Base-by-base conservation (phyloP, 1,140 invertebrate species). In the Tetramorium parvispinum region DNA sequence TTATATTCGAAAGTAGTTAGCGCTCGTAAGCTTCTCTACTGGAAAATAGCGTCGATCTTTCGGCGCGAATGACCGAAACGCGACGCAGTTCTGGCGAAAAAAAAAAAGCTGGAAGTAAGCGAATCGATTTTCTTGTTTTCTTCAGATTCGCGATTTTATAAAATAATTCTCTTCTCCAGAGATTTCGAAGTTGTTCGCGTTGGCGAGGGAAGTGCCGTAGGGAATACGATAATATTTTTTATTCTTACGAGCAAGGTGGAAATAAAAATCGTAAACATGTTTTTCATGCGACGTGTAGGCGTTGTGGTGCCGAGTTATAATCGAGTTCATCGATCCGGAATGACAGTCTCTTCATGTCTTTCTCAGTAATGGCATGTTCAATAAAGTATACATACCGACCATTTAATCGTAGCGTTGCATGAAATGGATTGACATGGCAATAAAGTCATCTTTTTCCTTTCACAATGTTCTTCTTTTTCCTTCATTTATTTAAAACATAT, bases 301-400 rank as follows among this genome's bases (percentile, higher is more conserved):
- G 68, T 68, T 32, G 13, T 32, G n/a, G 24, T 37, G 65, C 43
- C 70, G 37, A 40, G 51, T 83, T 75, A 66, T 77, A 83, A 88
- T 88, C 61, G 85, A 81, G 77, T 88, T 85, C 86, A 87, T 88
- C 87, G 87, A 87, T 88, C 78, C 78, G n/a, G 81, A 87, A 88
- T 88, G 77, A 87, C 75, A 73, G 82, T 88, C 78, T 55, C 61
- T 57, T 61, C 57, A 21, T 68, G 55, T 6, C n/a, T n/a, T 24
- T 57, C 51, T 59, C 88, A 70, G 53, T 40, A 89, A 89, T 68
- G 53, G 55, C 85, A 86, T 61, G 65, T 53, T 77, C 87, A 49
- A 81, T 89, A 76, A 85, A 85, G 79, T 43, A 77, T 89, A 88
- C 66, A 53, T 55, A 55, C 51, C 70, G 59, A 57, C 27, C 63